Percentiles rank a stretch among this genome's conserved stretches.
Evolutionary conservation across 2,113 vertebrate genomes (phyloP).

Genomic region (Jacana jacana): DNA sequence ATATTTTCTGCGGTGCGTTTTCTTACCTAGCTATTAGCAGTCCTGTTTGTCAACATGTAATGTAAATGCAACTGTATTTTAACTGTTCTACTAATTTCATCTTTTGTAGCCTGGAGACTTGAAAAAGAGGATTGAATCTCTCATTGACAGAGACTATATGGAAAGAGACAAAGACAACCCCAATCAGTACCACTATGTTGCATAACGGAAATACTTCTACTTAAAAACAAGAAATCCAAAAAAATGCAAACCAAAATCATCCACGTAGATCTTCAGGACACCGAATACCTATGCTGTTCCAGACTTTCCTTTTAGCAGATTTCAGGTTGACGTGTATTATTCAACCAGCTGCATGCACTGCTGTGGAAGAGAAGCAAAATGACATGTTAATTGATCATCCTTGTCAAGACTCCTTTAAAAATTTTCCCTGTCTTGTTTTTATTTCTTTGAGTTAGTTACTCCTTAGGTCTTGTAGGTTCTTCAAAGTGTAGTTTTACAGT

Average conservation of each 20-base stretch:
- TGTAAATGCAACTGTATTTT: background rate
- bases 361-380: conserved; percentile 33
- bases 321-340: conserved; percentile 36
- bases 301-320: conserved; percentile 46
- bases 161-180: conserved; percentile 95
- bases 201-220: conserved; percentile 73
- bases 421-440: background rate
- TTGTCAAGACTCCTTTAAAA: background rate
- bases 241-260: conserved; percentile 9
- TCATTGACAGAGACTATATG: conserved; percentile 99
- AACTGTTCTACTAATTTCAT: background rate
- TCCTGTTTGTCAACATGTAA: background rate
- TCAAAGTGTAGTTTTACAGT: conserved; percentile 32
- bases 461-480: conserved; percentile 38
- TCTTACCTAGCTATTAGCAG: background rate
- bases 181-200: conserved; percentile 98
- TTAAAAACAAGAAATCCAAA: background rate
- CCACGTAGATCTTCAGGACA: conserved; percentile 33
- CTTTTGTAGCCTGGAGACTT: conserved; percentile 89
- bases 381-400: conserved; percentile 2
- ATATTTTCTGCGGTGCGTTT: background rate
- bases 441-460: background rate
- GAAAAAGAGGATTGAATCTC: conserved; percentile 96
- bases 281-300: conserved; percentile 28
- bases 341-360: conserved; percentile 52